phyloP scores from a whole-genome alignment of 2,888 invertebrate genomes.

The Eucera pruinosa region DNA sequence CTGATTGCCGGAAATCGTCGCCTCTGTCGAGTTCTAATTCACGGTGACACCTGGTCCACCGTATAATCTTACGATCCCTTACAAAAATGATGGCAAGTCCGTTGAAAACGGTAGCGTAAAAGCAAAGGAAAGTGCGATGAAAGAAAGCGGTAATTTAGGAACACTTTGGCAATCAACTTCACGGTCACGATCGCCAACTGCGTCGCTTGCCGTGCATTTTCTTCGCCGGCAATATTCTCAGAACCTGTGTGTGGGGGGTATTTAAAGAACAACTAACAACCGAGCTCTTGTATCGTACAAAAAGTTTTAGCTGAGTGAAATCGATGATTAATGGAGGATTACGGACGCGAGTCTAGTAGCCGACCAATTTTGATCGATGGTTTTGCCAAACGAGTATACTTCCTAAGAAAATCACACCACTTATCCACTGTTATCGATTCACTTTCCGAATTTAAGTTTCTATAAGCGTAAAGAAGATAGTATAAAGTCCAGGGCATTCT shows the following conservation, averaged over 20 bases:
- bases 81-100: background rate
- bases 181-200: conserved; percentile 9
- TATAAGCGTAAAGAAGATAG: background rate
- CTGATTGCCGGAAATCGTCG: conserved; percentile 53
- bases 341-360: too few species aligned
- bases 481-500: too few species aligned
- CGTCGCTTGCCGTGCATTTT: background rate
- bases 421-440: background rate
- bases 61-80: background rate
- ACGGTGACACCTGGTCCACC: background rate
- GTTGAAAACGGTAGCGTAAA: background rate
- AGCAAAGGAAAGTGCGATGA: background rate
- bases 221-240: background rate
- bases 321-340: background rate
- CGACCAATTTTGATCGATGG: too few species aligned
- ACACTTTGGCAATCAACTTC: conserved; percentile 14
- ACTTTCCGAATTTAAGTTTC: background rate
- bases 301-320: background rate
- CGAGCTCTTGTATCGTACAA: too few species aligned
- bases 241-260: background rate
- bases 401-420: too few species aligned
- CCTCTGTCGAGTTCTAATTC: conserved; percentile 4
- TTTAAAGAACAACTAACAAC: background rate
- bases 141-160: background rate
- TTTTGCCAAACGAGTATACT: too few species aligned